These are phyloP conservation scores for Alligator sinensis DNA, from an alignment of 2,113 vertebrate species.

Conservation along the genomic window DNA sequence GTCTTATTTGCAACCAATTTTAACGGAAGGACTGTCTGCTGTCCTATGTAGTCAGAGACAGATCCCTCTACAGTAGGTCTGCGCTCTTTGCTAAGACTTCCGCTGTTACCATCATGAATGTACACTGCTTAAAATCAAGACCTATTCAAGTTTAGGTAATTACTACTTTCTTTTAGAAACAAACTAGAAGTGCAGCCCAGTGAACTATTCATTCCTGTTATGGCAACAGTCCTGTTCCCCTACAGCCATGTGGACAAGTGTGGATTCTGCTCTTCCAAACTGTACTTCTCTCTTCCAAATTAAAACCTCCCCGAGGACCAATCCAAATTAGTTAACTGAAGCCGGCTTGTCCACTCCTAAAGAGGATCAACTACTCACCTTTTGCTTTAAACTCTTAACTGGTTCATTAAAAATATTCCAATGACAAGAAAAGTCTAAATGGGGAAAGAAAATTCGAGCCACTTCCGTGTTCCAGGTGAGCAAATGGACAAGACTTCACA, in stretches of 20 bases:
- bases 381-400: neutral
- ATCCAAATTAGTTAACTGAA: neutral
- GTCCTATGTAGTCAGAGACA: no score
- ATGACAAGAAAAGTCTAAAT: no score
- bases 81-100: no score
- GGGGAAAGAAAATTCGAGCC: neutral
- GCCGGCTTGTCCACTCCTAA: neutral
- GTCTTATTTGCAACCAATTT: no score
- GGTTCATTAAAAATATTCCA: neutral
- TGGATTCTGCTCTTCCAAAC: neutral
- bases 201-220: neutral
- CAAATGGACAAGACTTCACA: neutral
- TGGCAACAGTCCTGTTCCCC: neutral
- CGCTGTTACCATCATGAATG: no score
- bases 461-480: neutral
- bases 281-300: neutral
- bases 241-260: neutral
- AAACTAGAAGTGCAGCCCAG: neutral
- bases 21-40: no score
- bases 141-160: neutral
- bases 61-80: no score
- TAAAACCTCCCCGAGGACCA: neutral
- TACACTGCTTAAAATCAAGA: neutral
- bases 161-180: neutral
- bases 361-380: neutral